Evolutionary conservation across 2,797 vertebrate genomes (phyloP).

Genomic region (Eulemur mongoz): DNA sequence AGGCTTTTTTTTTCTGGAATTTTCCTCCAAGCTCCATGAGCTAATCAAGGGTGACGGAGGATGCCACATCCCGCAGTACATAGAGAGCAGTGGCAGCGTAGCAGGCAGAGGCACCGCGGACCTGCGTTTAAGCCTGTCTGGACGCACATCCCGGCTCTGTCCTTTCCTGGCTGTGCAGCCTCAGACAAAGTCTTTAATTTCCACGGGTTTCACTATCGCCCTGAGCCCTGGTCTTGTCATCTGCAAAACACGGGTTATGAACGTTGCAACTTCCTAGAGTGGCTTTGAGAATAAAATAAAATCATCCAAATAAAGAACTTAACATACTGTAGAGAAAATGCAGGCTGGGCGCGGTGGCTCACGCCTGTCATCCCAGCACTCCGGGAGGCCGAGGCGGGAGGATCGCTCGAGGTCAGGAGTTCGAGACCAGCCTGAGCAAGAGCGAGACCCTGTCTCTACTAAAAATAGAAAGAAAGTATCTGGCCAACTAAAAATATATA

Average conservation of each 20-base stretch:
- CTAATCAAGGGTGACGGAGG: slow-evolving; percentile 38
- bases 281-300: not conserved
- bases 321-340: not conserved
- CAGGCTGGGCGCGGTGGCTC: not conserved
- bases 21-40: slow-evolving; percentile 29
- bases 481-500: too few relatives aligned
- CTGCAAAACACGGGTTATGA: not conserved
- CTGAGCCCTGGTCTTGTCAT: not conserved
- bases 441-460: too few relatives aligned
- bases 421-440: too few relatives aligned
- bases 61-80: not conserved
- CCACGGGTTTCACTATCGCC: not conserved
- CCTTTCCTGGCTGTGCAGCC: not conserved
- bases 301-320: not conserved
- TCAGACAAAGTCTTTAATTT: not conserved
- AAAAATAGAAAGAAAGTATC: too few relatives aligned
- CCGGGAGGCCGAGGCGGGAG: too few relatives aligned
- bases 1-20: not conserved
- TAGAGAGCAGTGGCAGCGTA: not conserved
- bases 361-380: too few relatives aligned
- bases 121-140: not conserved
- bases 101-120: not conserved
- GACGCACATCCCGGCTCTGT: not conserved
- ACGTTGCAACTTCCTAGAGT: not conserved
- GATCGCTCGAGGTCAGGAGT: too few relatives aligned